Base-by-base conservation (phyloP, 2,113 vertebrate species). In the Cyanocitta stelleri region DNA sequence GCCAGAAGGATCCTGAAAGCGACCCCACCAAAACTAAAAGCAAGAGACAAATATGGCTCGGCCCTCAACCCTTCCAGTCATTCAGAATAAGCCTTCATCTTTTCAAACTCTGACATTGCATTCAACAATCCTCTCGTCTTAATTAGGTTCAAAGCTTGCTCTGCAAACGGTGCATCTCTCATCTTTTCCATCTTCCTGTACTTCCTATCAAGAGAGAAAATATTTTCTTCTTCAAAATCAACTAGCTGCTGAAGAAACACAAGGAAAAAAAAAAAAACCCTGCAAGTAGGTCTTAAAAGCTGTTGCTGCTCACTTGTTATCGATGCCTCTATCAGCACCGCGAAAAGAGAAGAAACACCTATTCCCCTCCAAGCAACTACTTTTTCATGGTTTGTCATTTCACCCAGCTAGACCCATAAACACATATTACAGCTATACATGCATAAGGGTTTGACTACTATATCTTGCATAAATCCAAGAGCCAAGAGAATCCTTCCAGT, bases 121-220 rank as follows among this genome's bases (percentile, higher is more conserved):
- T 86, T 96, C 92, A 93, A 90, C 83, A 88, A 87, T 87, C 85
- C 92, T 88, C 73, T 61, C 49, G 30, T 43, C 87, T 95, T 95
- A 93, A 90, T 92, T 81, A 94, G 75, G 82, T 75, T 59, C 85
- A 96, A 92, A 93, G 85, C 91, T 85, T 46, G 86, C 94, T 88
- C 93, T 87, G 91, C 91, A 87, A 85, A 84, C 68, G 82, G 59
- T 74, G 87, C 17, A 41, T 51, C 78, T 90, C 82, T 94, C 83
- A 93, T 89, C 93, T 96, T 96, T 96, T 96, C 96, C 95, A 95
- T 90, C 95, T 90, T 97, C 90, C 93, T 88, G 85, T 48, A 91
- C 93, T 74, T 93, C 93, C 93, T 93, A 96, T 88, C 95, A 93
- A 93, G 83, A 96, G 75, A 94, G 61, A 96, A 95, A 93, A 93